Conservation (phyloP, 2,797 vertebrate genomes). For the Danio kyathit region DNA sequence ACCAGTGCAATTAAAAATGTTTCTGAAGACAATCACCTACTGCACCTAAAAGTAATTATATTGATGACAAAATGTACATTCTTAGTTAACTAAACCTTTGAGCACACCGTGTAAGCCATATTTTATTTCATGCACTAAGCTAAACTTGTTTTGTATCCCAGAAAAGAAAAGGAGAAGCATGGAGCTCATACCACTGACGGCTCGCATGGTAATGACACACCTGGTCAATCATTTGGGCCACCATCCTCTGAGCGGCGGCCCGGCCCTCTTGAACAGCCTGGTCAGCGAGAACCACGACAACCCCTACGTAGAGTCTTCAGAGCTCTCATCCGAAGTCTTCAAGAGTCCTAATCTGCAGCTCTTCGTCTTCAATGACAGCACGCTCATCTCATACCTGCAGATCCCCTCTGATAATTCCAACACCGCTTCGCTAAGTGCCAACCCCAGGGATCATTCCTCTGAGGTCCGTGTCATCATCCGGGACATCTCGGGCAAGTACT, state of each 20-base stretch:
- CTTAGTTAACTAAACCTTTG: neutral
- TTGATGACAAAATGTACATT: neutral
- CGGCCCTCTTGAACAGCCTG: conserved; percentile 93
- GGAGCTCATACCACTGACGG: conserved; percentile 94
- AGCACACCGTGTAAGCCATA: neutral
- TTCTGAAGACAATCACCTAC: too few relatives aligned
- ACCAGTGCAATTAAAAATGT: too few relatives aligned
- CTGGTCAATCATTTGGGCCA: conserved; percentile 97
- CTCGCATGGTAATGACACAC: conserved; percentile 96
- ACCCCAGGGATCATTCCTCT: conserved; percentile 72
- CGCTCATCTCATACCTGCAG: conserved; percentile 95
- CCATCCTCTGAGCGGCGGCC: conserved; percentile 91
- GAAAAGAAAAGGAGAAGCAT: conserved; percentile 91
- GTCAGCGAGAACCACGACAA: conserved; percentile 97
- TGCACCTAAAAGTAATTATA: too few relatives aligned
- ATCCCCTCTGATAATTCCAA: conserved; percentile 79
- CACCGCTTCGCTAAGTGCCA: conserved; percentile 47
- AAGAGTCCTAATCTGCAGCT: conserved; percentile 96
- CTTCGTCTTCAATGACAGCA: conserved; percentile 96
- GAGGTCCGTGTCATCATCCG: conserved; percentile 93
- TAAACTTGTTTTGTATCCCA: conserved; percentile 55
- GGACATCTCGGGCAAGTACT: conserved; percentile 98
- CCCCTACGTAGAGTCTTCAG: conserved; percentile 87
- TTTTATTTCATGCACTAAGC: neutral
- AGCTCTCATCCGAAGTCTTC: conserved; percentile 95